These are phyloP conservation scores for Pelecanus crispus DNA, from an alignment of 2,113 vertebrate genomes.

Conservation along the genomic window DNA sequence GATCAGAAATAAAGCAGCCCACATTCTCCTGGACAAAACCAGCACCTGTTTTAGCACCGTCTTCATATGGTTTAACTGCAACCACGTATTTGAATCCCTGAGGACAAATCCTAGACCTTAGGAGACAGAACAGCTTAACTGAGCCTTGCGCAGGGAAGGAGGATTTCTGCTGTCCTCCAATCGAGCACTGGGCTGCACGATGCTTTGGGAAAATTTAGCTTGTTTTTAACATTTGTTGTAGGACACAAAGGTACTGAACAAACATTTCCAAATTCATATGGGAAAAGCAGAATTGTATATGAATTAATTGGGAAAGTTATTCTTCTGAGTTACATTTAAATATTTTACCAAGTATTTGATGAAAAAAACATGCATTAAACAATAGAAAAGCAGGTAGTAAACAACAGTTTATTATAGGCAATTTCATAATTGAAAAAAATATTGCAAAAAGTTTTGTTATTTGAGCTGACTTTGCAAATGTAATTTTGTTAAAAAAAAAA, in stretches of 20 bases:
- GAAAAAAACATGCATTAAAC: neutral
- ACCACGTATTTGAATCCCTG: neutral
- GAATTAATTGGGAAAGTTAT: neutral
- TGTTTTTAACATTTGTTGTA: neutral
- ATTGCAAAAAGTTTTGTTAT: neutral
- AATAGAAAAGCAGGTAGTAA: neutral
- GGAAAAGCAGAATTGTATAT: neutral
- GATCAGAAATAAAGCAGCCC: neutral
- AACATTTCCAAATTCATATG: neutral
- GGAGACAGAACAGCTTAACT: neutral
- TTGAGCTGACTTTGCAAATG: neutral
- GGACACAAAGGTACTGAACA: neutral
- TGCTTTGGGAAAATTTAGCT: neutral
- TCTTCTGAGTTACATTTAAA: neutral
- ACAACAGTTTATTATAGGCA: neutral
- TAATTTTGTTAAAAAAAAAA: neutral
- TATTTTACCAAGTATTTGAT: neutral
- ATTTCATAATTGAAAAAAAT: neutral
- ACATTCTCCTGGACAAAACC: neutral
- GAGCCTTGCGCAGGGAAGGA: neutral
- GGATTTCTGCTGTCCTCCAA: neutral
- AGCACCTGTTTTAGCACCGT: neutral
- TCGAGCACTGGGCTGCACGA: neutral
- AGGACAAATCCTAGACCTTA: neutral
- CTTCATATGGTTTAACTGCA: neutral